A percentile compares a stretch with the other conserved stretches of the same genome.
phyloP scores from a whole-genome alignment of 2,797 vertebrate genomes.

The Poecilia wingei region DNA sequence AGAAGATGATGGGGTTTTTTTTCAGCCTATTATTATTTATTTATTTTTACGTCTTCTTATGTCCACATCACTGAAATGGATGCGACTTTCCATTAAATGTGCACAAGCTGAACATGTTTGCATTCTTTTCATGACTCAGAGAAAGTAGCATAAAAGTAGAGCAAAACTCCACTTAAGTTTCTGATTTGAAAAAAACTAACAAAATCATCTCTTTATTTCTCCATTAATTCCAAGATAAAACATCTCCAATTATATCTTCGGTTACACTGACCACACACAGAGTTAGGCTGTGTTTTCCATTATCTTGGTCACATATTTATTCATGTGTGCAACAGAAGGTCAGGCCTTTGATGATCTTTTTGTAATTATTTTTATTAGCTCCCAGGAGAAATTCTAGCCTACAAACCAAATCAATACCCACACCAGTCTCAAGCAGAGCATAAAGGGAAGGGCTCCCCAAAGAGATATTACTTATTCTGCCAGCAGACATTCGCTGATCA shows the following conservation, averaged over 20 bases:
- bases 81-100: conserved; percentile 38
- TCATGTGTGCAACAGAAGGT: conserved; percentile 81
- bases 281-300: conserved; percentile 53
- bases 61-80: conserved; percentile 52
- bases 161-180: background rate
- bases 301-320: conserved; percentile 77
- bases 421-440: conserved; percentile 70
- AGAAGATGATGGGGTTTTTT: conserved; percentile 43
- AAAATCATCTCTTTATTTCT: background rate
- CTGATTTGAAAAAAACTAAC: background rate
- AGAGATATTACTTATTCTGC: conserved; percentile 81
- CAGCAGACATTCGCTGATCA: conserved; percentile 74
- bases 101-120: conserved; percentile 17
- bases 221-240: conserved; percentile 10
- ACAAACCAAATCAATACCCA: conserved; percentile 83
- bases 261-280: conserved; percentile 64
- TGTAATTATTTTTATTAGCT: conserved; percentile 86
- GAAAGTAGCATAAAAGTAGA: conserved; percentile 2
- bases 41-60: conserved; percentile 50
- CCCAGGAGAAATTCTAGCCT: conserved; percentile 80
- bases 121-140: conserved; percentile 4
- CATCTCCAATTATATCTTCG: background rate
- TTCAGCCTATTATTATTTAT: conserved; percentile 31
- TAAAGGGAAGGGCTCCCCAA: conserved; percentile 79
- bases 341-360: conserved; percentile 83